Evolutionary conservation across 2,797 vertebrate species (phyloP).

Genomic region (Mallotus villosus): DNA sequence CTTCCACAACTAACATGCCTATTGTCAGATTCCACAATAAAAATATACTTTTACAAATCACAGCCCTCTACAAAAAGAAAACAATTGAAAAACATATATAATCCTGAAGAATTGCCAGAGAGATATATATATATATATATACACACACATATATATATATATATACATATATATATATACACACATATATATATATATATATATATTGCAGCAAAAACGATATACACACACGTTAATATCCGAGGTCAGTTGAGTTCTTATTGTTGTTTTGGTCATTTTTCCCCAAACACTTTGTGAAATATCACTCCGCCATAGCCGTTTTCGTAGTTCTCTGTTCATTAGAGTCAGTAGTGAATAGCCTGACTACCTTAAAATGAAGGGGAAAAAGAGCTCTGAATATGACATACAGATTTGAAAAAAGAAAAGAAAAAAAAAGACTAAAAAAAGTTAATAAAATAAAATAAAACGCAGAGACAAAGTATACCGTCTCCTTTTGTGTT

Average conservation of each 20-base stretch:
- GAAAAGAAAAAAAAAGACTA: background rate
- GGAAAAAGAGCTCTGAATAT: background rate
- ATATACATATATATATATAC: too few relatives aligned
- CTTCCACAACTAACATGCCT: slow-evolving; percentile 56
- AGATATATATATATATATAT: too few relatives aligned
- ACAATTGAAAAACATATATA: slow-evolving; percentile 71
- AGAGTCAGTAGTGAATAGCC: slow-evolving; percentile 8
- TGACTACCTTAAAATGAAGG: slow-evolving; percentile 3
- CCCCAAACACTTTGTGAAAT: slow-evolving; percentile 19
- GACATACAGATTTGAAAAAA: too few relatives aligned
- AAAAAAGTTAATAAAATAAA: background rate
- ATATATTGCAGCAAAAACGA: slow-evolving; percentile 78
- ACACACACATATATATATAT: too few relatives aligned
- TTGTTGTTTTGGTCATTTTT: slow-evolving; percentile 25
- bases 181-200: slow-evolving; percentile 77
- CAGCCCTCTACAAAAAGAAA: slow-evolving; percentile 65
- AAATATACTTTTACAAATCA: slow-evolving; percentile 60
- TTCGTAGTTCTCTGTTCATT: too few relatives aligned
- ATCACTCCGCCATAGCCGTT: slow-evolving; percentile 10
- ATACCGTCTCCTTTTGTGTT: background rate
- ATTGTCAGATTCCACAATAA: slow-evolving; percentile 56
- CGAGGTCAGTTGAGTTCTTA: slow-evolving; percentile 50
- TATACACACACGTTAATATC: slow-evolving; percentile 72
- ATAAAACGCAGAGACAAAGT: background rate
- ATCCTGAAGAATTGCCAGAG: slow-evolving; percentile 75